Evolutionary conservation across 2,888 invertebrate genomes (phyloP), one percentile per base, ranked within the genome.

Genomic region (Muschampia staudingeri): DNA sequence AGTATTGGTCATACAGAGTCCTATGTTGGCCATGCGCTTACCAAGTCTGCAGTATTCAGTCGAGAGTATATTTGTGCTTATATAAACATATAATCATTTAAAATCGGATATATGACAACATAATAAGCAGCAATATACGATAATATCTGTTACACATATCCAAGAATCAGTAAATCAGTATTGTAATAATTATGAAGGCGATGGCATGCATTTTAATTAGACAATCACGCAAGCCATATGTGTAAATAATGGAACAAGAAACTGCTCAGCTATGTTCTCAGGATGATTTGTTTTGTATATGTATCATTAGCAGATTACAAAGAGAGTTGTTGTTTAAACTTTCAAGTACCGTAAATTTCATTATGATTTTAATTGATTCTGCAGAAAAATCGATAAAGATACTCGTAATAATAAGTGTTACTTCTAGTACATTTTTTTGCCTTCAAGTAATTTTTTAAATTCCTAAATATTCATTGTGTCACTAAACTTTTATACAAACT

Each of bases 131-230:
- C 9, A 12, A 52, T 52, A 52, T 12, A 52, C 6, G 6, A 56
- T 11, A n/a, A n/a, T 5, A 56, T 56, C n/a, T n/a, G 16, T 56
- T 56, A 16, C 48, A 52, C 72, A 52, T 34, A 52, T 37, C 25
- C 2, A 61, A 61, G 37, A 52, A 19, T 70, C 34, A 9, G 44
- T 78, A 52, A 52, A 78, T 40, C 44, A 69, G 30, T 48, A 44
- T 5, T 40, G 61, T 42, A 44, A 37, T 77, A 19, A 70, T 61
- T 56, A 25, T 16, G 77, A 52, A 78, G 70, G 40, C 69, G 25
- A 70, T 78, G 25, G 77, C 25, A 19, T 48, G 77, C 69, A 69
- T 69, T 78, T 78, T 70, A 78, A 78, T 70, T 78, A 56, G 14
- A 52, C 52, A 70, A 78, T 70, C 70, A 78, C 52, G 70, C 52